Evolutionary conservation across 2,113 vertebrate species (phyloP).

Genomic region (Ranitomeya variabilis): DNA sequence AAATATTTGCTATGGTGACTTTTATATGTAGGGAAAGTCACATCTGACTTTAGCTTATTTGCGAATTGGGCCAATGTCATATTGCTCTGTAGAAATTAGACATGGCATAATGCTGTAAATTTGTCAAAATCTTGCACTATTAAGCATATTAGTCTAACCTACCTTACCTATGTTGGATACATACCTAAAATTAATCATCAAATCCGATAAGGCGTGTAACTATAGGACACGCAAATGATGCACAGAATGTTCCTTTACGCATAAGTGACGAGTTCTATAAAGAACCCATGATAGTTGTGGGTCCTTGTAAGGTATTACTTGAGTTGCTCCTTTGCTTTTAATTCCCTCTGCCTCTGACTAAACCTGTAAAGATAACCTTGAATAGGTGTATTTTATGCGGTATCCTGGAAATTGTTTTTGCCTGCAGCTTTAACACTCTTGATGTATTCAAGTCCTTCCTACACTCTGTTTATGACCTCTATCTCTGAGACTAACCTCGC

Average conservation of each 20-base stretch:
- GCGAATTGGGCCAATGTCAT: neutral
- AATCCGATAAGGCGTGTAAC: neutral
- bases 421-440: neutral
- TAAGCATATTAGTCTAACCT: too few species aligned
- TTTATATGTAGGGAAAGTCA: neutral
- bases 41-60: neutral
- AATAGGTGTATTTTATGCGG: neutral
- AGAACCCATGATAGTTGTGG: neutral
- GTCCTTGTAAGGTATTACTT: neutral
- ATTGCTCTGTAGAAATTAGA: neutral
- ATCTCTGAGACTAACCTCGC: neutral
- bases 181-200: neutral
- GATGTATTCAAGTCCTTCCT: neutral
- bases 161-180: too few species aligned
- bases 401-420: neutral
- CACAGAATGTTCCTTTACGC: neutral
- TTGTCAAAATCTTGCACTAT: too few species aligned
- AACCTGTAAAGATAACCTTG: neutral
- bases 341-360: neutral
- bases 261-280: neutral
- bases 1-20: too few species aligned
- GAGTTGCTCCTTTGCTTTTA: neutral
- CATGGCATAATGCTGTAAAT: neutral
- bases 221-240: neutral
- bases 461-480: neutral